These are phyloP conservation scores for Esperia sulphurella DNA, from an alignment of 2,888 invertebrate genomes.

Conservation along the genomic window DNA sequence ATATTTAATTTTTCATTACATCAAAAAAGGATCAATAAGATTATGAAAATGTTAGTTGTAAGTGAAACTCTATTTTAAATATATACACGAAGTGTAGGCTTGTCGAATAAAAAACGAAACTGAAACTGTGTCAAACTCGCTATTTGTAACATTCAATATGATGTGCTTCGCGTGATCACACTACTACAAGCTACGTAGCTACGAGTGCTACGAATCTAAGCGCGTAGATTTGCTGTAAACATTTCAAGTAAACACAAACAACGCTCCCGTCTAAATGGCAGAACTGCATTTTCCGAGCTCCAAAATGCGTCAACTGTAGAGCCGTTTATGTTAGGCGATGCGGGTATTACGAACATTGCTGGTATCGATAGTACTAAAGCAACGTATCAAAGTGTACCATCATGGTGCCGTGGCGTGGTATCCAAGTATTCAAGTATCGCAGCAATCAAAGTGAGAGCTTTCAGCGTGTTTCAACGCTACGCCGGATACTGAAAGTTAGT, in stretches of 20 bases:
- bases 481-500: conserved; percentile 40
- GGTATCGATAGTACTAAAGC: background rate
- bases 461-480: conserved; percentile 25
- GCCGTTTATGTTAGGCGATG: conserved; percentile 41
- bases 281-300: conserved; percentile 21
- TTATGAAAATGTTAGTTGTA: no score
- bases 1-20: no score
- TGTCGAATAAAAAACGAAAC: no score
- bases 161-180: no score
- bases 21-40: no score
- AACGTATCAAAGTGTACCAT: conserved; percentile 6
- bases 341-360: conserved; percentile 4
- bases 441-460: conserved; percentile 65
- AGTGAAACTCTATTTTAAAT: no score
- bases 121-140: no score
- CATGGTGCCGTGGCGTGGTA: conserved; percentile 1
- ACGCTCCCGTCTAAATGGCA: background rate
- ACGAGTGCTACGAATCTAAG: no score
- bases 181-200: no score
- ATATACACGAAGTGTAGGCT: no score
- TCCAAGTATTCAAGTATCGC: conserved; percentile 26
- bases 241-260: background rate
- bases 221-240: no score
- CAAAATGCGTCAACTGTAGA: conserved; percentile 57
- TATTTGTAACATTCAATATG: no score